Evolutionary conservation across 2,797 vertebrate species (phyloP), one percentile per base, ranked within the genome.

Genomic region (Cossypha polioptera): DNA sequence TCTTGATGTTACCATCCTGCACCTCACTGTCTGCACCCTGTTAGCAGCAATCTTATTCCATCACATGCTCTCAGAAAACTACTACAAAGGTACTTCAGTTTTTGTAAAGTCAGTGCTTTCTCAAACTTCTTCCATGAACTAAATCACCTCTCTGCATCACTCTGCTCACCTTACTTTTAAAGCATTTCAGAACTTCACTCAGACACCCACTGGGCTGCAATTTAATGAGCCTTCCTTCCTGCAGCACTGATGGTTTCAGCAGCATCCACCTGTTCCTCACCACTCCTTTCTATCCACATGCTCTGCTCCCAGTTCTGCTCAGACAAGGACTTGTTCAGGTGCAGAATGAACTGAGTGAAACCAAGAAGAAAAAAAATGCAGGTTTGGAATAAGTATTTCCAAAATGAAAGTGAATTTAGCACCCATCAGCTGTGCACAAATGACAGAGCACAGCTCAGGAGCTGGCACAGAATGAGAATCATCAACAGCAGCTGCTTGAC

Each of bases 161-260:
- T 67, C 33, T 29, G 36, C 61, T 89, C 58, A 63, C 59, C 76
- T 92, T 33, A 5, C 83, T 85, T 66, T 35, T 65, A 79, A 85
- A 93, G 63, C 36, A 57, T 92, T 69, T 58, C 38, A 33, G 35
- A 87, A 89, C 87, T 74, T 93, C 59, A 8, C 55, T 29, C 50
- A 85, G 77, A n/a, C 55, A 82, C 42, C 53, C 22, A 38, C 71
- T 29, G 61, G 72, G 59, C 63, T 90, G 78, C 35, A 66, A 38
- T 73, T 92, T 92, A 93, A 93, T 38, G 59, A 95, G 84, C 59
- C 20, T 79, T 89, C 68, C 72, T 61, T 67, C 58, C 89, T 61
- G 63, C 48, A 76, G 66, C 53, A 61, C 36, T 1, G 42, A 77
- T n/a, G 48, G 62, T 69, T 94, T 67, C 76, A 51, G 69, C 36